Conservation (phyloP, 2,797 vertebrate genomes). For the Passerculus sandwichensis region DNA sequence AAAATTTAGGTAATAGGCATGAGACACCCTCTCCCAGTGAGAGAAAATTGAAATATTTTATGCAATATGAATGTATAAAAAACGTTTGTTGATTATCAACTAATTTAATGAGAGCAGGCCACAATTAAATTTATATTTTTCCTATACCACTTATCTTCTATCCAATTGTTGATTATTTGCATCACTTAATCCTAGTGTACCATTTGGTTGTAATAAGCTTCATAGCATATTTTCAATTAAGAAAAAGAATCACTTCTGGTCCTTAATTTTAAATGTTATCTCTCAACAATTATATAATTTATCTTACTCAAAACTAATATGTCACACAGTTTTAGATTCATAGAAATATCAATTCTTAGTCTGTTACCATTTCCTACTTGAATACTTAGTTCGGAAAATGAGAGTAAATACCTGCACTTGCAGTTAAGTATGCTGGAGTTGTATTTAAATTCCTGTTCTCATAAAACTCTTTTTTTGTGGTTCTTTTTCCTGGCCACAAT, state of each 20-base stretch:
- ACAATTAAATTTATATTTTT: not conserved
- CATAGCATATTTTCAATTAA: constrained; percentile 39
- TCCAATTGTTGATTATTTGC: not conserved
- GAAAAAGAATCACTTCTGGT: constrained; percentile 50
- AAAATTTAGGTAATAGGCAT: not conserved
- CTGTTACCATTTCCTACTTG: not conserved
- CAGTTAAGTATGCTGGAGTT: not conserved
- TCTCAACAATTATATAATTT: constrained; percentile 22
- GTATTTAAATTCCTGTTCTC: not conserved
- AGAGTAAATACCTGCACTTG: not conserved
- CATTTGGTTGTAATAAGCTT: constrained; percentile 22
- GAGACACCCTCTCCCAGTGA: not conserved
- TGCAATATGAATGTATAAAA: not conserved
- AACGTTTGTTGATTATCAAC: not conserved
- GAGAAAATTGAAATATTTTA: not conserved
- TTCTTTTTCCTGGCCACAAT: not conserved
- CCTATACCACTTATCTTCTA: not conserved
- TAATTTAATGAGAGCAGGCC: not conserved
- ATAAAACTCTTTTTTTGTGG: not conserved
- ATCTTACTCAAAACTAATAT: constrained; percentile 49
- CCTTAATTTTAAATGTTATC: constrained; percentile 20
- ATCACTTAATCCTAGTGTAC: constrained; percentile 13
- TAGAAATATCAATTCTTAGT: not conserved
- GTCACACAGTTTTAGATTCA: not conserved
- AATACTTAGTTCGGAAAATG: not conserved